phyloP scores from a whole-genome alignment of 1,140 invertebrate species.

The Trachymyrmex cornetzi region DNA sequence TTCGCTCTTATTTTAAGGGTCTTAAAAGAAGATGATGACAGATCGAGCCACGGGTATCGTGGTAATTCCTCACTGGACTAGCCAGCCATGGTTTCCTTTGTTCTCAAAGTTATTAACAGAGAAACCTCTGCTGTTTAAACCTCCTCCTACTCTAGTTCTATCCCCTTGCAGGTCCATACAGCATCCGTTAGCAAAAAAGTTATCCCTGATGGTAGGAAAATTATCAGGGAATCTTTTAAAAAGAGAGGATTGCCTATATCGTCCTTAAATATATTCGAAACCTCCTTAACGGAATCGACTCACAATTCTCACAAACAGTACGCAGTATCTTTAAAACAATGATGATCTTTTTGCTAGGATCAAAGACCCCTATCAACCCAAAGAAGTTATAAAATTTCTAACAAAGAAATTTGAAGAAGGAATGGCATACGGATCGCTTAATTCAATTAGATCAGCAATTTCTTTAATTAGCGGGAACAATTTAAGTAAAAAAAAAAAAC shows the following conservation, averaged over 20 bases:
- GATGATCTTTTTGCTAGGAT: too few relatives aligned
- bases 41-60: slow-evolving; percentile 53
- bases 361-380: too few relatives aligned
- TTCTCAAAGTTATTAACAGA: slow-evolving; percentile 19
- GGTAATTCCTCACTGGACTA: slow-evolving; percentile 40
- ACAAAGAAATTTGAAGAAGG: too few relatives aligned
- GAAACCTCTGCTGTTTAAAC: slow-evolving; percentile 35
- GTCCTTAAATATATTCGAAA: too few relatives aligned
- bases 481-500: not conserved
- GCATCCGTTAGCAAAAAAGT: not conserved
- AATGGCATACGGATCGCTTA: too few relatives aligned
- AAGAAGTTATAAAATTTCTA: too few relatives aligned
- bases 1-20: slow-evolving; percentile 55
- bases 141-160: not conserved
- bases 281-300: too few relatives aligned
- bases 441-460: not conserved
- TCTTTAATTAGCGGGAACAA: not conserved
- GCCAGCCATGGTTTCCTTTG: slow-evolving; percentile 54
- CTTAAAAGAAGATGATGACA: slow-evolving; percentile 37
- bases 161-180: not conserved
- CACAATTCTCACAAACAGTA: too few relatives aligned
- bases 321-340: too few relatives aligned
- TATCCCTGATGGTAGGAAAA: not conserved
- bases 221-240: not conserved
- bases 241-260: too few relatives aligned